phyloP scores from a whole-genome alignment of 2,797 vertebrate species.

The Lithobates pipiens region DNA sequence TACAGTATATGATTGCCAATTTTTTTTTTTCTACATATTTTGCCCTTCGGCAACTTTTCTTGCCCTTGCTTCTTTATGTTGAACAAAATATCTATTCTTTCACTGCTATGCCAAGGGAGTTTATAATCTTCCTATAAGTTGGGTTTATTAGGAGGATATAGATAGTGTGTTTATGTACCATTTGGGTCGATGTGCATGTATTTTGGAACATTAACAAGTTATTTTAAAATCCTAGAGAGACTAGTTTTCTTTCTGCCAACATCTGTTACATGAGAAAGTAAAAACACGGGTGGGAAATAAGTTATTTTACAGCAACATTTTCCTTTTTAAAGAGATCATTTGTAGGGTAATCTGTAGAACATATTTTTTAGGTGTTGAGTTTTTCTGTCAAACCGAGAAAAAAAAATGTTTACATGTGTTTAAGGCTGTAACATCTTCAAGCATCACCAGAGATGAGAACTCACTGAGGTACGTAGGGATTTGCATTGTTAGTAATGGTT shows the following conservation, averaged over 20 bases:
- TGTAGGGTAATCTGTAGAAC: neutral
- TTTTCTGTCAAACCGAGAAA: neutral
- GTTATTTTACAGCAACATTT: neutral
- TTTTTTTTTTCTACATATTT: neutral
- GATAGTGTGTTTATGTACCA: neutral
- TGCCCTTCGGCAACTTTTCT: neutral
- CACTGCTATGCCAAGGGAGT: neutral
- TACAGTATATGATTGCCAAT: neutral
- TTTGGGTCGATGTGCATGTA: neutral
- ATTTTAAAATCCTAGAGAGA: constrained; percentile 4
- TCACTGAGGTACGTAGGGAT: neutral
- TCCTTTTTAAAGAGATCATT: neutral
- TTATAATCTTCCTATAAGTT: neutral
- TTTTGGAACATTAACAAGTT: constrained; percentile 2
- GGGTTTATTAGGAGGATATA: neutral
- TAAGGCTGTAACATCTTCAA: neutral
- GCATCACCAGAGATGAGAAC: neutral
- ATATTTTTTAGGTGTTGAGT: neutral
- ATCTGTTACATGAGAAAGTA: neutral
- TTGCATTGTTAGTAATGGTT: neutral
- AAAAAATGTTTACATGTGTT: neutral
- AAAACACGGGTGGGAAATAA: neutral
- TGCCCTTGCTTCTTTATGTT: neutral
- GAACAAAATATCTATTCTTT: neutral
- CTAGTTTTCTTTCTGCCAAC: neutral